Base-by-base conservation (phyloP, 2,113 vertebrate genomes). In the Naja naja region DNA sequence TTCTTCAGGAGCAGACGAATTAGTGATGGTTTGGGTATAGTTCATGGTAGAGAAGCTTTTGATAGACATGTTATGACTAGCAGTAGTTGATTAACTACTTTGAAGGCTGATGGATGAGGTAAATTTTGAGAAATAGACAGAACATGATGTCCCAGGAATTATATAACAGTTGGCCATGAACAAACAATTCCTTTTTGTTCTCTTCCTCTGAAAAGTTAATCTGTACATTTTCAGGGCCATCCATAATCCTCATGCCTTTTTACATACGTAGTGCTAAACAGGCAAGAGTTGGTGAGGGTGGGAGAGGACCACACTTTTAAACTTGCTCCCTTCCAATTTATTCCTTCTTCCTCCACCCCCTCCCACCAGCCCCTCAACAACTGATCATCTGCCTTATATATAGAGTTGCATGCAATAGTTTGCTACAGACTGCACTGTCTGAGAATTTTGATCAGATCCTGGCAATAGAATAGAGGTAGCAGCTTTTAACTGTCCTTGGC, bases 1-100 rank as follows among this genome's bases (percentile, higher is more conserved):
- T 93, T 88, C 90, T 92, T 43, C 49, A 53, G 93, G 55, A 8
- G 0, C 53, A 95, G 93, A 81, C 91, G 49, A 34, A 2, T 56
- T 69, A 92, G 81, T 23, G 14, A 0, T 0, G 3, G 94, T 43
- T 2, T 0, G 81, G 55, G 81, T 49, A 0, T 1, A 0, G 1
- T 5, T 8, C 55, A 9, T 34, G 95, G 95, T 2, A 92, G 88
- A 22, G 64, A 95, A 91, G 93, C 88, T 45, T 55, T 92, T 39
- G 92, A 43, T 81, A 81, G 0, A 10, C 69, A 60, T 85, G 89
- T 95, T 95, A 95, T 7, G 95, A 53, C 95, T 92, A 90, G 69
- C 0, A n/a, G 81, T 54, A 0, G 0, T 55, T 97, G 97, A 97
- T 92, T 97, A 94, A 97, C 0, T 22, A 85, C 92, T 23, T 0